Conservation (phyloP, 2,888 invertebrate genomes). For the Sylvicola cinctus region DNA sequence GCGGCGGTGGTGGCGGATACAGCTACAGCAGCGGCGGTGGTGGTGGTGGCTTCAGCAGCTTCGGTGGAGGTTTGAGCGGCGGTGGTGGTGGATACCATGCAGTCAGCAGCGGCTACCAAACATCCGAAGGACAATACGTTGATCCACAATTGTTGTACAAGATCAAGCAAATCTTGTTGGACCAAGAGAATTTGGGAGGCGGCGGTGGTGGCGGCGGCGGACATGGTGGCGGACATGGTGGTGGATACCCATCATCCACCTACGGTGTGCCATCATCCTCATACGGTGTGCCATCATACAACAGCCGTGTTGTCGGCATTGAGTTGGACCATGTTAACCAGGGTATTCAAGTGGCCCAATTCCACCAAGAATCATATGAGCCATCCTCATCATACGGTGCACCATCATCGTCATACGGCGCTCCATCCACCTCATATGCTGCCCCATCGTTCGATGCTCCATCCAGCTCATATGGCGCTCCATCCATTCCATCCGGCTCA, state of each 20-base stretch:
- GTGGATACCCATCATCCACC: constrained; percentile 3
- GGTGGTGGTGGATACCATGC: constrained; percentile 46
- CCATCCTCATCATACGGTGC: constrained; percentile 41
- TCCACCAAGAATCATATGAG: constrained; percentile 38
- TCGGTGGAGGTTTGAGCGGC: constrained; percentile 18
- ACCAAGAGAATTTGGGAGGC: constrained; percentile 40
- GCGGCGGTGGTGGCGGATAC: constrained; percentile 2
- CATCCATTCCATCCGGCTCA: constrained; percentile 5
- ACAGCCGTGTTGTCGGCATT: constrained; percentile 48
- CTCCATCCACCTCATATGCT: constrained; percentile 36
- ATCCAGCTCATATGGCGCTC: constrained; percentile 7
- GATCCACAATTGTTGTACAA: constrained; percentile 53
- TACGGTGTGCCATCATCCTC: constrained; percentile 3
- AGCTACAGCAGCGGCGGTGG: constrained; percentile 4
- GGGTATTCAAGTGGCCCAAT: constrained; percentile 62
- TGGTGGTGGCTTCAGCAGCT: constrained; percentile 13
- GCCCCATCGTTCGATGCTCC: constrained; percentile 25
- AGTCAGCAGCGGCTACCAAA: constrained; percentile 48
- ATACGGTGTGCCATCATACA: constrained; percentile 21
- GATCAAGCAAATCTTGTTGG: constrained; percentile 55
- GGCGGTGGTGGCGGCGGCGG: constrained; percentile 25
- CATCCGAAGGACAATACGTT: constrained; percentile 54
- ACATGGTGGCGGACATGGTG: constrained; percentile 19
- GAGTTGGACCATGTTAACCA: constrained; percentile 59
- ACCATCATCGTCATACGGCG: constrained; percentile 24